A percentile compares a stretch with the other conserved stretches of the same genome.
These are phyloP conservation scores for Periphyllus acericola DNA, from an alignment of 2,888 invertebrate species.

Conservation along the genomic window DNA sequence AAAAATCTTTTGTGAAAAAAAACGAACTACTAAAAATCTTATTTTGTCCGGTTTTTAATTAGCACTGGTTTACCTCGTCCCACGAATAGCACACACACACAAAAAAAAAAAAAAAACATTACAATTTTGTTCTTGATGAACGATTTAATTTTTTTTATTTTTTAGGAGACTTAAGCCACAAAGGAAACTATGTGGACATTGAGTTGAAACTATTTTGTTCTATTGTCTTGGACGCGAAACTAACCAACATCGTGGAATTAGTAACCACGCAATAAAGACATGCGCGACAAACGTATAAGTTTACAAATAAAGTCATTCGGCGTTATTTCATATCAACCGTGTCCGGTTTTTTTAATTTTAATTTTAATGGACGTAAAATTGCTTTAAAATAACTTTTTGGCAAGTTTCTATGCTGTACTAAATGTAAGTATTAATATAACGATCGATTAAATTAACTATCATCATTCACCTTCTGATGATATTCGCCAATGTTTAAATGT, in stretches of 20 bases:
- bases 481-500: no score
- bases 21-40: conserved; percentile 47
- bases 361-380: neutral
- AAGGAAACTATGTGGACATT: conserved; percentile 31
- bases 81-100: conserved; percentile 24
- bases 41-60: conserved; percentile 59
- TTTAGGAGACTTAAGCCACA: conserved; percentile 36
- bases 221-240: conserved; percentile 41
- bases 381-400: no score
- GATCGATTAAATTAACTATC: no score
- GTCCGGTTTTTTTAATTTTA: neutral
- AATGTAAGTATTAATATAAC: no score
- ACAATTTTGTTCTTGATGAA: conserved; percentile 39
- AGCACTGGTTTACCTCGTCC: conserved; percentile 58
- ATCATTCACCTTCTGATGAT: no score
- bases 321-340: neutral
- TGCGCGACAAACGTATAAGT: neutral
- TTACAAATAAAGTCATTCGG: neutral
- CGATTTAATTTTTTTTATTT: conserved; percentile 19
- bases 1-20: conserved; percentile 51
- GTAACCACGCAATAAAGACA: neutral
- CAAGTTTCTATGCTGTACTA: no score
- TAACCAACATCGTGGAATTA: conserved; percentile 14
- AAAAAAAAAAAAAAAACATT: conserved; percentile 7
- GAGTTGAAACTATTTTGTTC: conserved; percentile 48